Evolutionary conservation across 2,888 invertebrate species (phyloP).

Genomic region (Disparrhopalites patrizii): DNA sequence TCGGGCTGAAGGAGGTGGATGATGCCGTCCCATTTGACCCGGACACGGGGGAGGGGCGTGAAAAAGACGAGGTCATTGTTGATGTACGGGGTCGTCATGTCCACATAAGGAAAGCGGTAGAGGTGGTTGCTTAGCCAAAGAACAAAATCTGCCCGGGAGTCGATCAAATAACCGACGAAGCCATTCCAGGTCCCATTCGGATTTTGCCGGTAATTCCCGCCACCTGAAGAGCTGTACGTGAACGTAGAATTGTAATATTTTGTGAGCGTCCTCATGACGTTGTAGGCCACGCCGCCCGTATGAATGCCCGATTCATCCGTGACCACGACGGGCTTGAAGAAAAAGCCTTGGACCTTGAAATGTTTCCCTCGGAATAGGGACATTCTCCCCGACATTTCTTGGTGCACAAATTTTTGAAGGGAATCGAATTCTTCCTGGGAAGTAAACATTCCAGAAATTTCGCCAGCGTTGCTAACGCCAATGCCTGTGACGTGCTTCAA

Average conservation of each 20-base stretch:
- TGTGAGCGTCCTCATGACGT: constrained; percentile 42
- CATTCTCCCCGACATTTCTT: no score
- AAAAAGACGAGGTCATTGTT: background rate
- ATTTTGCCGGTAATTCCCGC: background rate
- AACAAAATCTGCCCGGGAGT: background rate
- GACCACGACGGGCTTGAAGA: no score
- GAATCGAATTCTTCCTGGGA: no score
- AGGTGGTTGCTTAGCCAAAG: background rate
- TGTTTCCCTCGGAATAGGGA: no score
- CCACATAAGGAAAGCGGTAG: background rate
- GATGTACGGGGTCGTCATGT: background rate
- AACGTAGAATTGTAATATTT: background rate
- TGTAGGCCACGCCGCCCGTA: no score
- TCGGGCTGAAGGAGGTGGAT: background rate
- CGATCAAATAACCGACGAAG: background rate
- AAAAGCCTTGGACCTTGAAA: no score
- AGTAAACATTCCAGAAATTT: no score
- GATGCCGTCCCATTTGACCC: background rate
- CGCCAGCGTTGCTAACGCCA: no score
- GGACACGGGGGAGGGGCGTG: background rate
- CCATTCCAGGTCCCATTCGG: background rate
- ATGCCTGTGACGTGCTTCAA: no score
- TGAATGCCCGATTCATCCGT: no score
- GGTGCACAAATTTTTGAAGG: no score
- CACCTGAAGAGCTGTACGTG: background rate